Evolutionary conservation across 2,113 vertebrate genomes (phyloP).

Genomic region (Limnothrissa miodon): DNA sequence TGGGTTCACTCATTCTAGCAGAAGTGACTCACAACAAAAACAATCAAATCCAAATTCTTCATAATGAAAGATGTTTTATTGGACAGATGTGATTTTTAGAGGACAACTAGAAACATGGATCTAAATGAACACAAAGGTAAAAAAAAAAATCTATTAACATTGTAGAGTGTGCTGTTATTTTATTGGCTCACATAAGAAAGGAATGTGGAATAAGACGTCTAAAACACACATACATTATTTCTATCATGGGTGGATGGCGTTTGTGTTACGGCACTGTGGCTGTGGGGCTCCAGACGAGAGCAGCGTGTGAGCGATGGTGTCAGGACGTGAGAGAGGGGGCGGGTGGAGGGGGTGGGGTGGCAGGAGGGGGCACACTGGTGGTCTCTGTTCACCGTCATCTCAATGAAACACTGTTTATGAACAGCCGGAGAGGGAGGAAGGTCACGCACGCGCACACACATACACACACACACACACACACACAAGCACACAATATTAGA

Average conservation of each 20-base stretch:
- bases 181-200: background rate
- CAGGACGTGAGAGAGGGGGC: slow-evolving; percentile 5
- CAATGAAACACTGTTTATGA: slow-evolving; percentile 61
- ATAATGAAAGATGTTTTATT: background rate
- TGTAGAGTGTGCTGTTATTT: background rate
- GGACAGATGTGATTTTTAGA: background rate
- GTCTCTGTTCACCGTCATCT: slow-evolving; percentile 66
- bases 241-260: background rate
- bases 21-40: background rate
- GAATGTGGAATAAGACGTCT: background rate
- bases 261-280: too few species aligned
- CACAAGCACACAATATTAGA: slow-evolving; percentile 34
- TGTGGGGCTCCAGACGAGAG: background rate
- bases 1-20: background rate
- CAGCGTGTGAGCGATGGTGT: slow-evolving; percentile 1
- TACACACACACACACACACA: slow-evolving; percentile 36
- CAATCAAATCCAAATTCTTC: background rate
- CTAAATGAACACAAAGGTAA: too few species aligned
- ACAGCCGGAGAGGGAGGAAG: slow-evolving; percentile 50
- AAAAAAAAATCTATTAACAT: too few species aligned
- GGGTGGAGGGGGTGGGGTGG: slow-evolving; percentile 26
- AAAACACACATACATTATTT: background rate
- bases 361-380: slow-evolving; percentile 19
- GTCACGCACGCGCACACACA: slow-evolving; percentile 45
- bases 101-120: background rate